phyloP scores from a whole-genome alignment of 2,888 invertebrate species.

The Beris chalybata region DNA sequence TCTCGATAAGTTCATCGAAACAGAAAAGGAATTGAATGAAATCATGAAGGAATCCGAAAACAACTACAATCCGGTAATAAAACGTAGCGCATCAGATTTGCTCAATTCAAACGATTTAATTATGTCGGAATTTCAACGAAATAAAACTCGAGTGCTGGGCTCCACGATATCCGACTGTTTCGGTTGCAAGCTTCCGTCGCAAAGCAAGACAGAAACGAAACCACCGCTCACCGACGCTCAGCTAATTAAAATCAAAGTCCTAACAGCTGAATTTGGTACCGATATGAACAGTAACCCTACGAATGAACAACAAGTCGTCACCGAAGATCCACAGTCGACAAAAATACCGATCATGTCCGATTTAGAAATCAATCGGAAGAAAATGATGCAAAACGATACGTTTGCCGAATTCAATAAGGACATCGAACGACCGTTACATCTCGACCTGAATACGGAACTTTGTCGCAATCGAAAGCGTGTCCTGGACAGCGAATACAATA shows the following conservation, averaged over 20 bases:
- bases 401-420: slow-evolving; percentile 45
- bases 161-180: background rate
- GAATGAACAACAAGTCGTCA: slow-evolving; percentile 63
- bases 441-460: slow-evolving; percentile 46
- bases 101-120: slow-evolving; percentile 48
- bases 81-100: slow-evolving; percentile 47
- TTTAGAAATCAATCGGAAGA: slow-evolving; percentile 52
- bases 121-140: slow-evolving; percentile 42
- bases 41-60: slow-evolving; percentile 26
- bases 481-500: slow-evolving; percentile 46
- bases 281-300: slow-evolving; percentile 48
- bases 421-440: slow-evolving; percentile 42
- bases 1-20: slow-evolving; percentile 42
- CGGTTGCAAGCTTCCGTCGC: background rate
- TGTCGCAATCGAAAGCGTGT: slow-evolving; percentile 46
- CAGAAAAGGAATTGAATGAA: slow-evolving; percentile 41
- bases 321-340: slow-evolving; percentile 59
- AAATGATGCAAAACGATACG: slow-evolving; percentile 50
- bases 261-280: slow-evolving; percentile 64
- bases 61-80: slow-evolving; percentile 33
- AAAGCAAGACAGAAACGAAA: background rate
- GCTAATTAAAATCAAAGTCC: slow-evolving; percentile 63
- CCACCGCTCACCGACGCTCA: slow-evolving; percentile 61
- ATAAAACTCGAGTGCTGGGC: slow-evolving; percentile 45
- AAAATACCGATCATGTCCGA: slow-evolving; percentile 45